phyloP scores from a whole-genome alignment of 2,113 vertebrate genomes.

The Calonectris borealis region DNA sequence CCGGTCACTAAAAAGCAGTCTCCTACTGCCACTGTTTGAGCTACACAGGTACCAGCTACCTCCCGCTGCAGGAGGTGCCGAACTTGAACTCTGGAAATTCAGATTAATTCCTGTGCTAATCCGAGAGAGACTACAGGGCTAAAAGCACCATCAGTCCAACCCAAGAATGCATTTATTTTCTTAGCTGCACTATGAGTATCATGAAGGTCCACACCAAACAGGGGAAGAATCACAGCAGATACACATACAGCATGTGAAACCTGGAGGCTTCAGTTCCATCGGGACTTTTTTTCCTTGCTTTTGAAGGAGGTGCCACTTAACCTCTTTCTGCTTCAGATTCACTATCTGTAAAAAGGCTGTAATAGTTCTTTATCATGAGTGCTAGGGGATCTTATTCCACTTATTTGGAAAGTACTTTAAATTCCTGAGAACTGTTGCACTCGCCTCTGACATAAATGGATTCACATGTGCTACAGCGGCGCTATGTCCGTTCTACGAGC shows the following conservation, averaged over 20 bases:
- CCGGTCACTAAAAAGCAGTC: background rate
- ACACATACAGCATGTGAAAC: background rate
- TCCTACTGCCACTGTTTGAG: background rate
- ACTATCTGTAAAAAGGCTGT: background rate
- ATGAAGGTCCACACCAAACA: background rate
- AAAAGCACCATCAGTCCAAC: background rate
- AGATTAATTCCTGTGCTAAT: background rate
- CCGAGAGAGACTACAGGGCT: background rate
- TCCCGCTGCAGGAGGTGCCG: background rate
- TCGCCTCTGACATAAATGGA: background rate
- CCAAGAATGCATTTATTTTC: background rate
- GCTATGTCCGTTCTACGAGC: rapidly evolving
- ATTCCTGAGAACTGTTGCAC: background rate
- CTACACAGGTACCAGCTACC: background rate
- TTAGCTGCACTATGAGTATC: background rate
- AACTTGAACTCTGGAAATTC: background rate
- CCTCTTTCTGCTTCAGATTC: background rate
- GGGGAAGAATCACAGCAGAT: background rate
- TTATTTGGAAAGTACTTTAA: background rate
- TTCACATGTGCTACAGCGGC: background rate
- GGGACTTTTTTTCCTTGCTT: background rate
- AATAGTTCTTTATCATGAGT: background rate
- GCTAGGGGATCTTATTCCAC: background rate
- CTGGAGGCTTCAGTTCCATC: background rate
- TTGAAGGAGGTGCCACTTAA: background rate